These are phyloP conservation scores for Caenorhabditis virilis DNA, from an alignment of 2,888 invertebrate genomes.

Conservation along the genomic window DNA sequence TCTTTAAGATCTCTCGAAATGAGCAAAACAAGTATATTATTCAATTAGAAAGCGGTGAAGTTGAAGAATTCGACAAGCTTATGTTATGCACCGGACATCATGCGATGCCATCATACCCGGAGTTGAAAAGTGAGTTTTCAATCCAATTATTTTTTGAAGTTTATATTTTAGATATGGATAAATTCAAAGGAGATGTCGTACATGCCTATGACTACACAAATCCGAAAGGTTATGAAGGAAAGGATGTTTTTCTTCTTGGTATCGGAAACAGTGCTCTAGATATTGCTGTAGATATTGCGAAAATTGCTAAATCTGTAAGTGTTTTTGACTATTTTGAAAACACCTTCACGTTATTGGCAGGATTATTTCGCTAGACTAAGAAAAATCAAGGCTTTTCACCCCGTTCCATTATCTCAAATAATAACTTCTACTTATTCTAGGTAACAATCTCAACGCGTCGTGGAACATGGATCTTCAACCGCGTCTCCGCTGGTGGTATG, in stretches of 20 bases:
- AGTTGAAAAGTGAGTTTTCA: constrained; percentile 64
- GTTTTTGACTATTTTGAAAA: no score
- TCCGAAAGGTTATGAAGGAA: constrained; percentile 66
- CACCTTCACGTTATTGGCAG: no score
- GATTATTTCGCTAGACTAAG: no score
- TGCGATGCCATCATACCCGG: constrained; percentile 70
- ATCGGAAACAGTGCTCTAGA: constrained; percentile 72
- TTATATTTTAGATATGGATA: constrained; percentile 69
- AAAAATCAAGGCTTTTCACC: not conserved
- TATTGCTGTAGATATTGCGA: constrained; percentile 70
- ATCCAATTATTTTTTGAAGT: no score
- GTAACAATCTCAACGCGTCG: constrained; percentile 70
- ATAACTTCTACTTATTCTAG: constrained; percentile 54
- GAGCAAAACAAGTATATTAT: constrained; percentile 49
- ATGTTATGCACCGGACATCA: constrained; percentile 73
- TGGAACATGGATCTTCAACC: constrained; percentile 70
- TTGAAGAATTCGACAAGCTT: constrained; percentile 70
- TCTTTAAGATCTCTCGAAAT: constrained; percentile 38
- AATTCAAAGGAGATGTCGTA: constrained; percentile 60
- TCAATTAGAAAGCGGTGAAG: constrained; percentile 39
- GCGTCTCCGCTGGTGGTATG: constrained; percentile 63
- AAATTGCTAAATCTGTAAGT: constrained; percentile 59
- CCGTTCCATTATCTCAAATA: not conserved
- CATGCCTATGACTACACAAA: constrained; percentile 66
- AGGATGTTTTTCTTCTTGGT: constrained; percentile 71